Evolutionary conservation across 2,113 vertebrate species (phyloP), one percentile per base, ranked within the genome.

Genomic region (Nibea coibor): DNA sequence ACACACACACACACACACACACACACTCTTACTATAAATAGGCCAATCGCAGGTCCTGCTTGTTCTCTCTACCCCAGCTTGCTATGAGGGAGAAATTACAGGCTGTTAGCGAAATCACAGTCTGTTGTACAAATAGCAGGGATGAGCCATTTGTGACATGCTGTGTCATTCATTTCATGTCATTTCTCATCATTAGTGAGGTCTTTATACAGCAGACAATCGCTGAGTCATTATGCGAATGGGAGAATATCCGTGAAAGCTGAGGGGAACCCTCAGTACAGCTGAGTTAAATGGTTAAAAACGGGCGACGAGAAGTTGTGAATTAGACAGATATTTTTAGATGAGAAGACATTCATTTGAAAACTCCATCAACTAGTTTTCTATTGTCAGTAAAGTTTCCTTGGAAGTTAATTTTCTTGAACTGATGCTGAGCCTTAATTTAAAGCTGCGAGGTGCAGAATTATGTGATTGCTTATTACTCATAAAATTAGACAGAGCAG

Each of bases 91-190:
- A 79, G 69, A 90, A 88, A 88, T 89, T 83, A 84, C 75, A 72
- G 81, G 64, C 86, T 87, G 82, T 83, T 89, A 51, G 69, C 67
- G 69, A 76, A 86, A 90, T 89, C 84, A 79, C 84, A 62, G 81
- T 39, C 86, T 90, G 80, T 82, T 88, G 88, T 45, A 71, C 53
- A 86, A 80, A 87, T 81, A 89, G 61, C 66, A 73, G 76, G 42
- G 80, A 72, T 35, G 80, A 84, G 75, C 63, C 87, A 89, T 77
- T 89, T 84, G 67, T 89, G 80, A 84, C 87, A 61, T 50, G 78
- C 83, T 84, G 88, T 65, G 76, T 84, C 87, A 86, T 87, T 87
- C 69, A 75, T 76, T 75, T 84, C 71, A 43, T 75, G 84, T 75
- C 61, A 75, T 79, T 80, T 75, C 57, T 82, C 88, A 78, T 82